Conservation (phyloP, 23 tunicate genomes). For the Styela clava region DNA sequence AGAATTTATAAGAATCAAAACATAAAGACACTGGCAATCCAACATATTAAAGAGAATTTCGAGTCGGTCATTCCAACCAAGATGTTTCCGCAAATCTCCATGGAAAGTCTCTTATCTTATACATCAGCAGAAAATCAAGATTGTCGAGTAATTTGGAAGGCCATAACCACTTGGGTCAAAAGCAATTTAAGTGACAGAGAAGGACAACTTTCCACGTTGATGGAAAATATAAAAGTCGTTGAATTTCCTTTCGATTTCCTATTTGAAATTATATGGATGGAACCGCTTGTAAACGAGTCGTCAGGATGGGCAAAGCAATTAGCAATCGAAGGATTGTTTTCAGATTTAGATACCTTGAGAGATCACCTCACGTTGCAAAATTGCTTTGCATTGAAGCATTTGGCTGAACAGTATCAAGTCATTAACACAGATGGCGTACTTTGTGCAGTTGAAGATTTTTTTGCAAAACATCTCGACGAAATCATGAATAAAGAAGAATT, state of each 20-base stretch:
- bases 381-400: neutral
- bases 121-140: too few relatives aligned
- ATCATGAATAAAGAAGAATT: neutral
- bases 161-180: too few relatives aligned
- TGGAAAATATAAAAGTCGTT: neutral
- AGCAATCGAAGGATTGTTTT: neutral
- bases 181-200: too few relatives aligned
- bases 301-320: neutral
- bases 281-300: neutral
- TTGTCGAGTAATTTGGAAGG: too few relatives aligned
- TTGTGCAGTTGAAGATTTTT: neutral
- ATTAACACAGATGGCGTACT: neutral
- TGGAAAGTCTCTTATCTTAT: too few relatives aligned
- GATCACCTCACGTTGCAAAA: neutral
- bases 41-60: too few relatives aligned
- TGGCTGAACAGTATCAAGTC: neutral
- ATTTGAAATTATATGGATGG: neutral
- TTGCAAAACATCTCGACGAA: neutral
- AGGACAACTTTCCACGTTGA: too few relatives aligned
- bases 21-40: too few relatives aligned
- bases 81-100: too few relatives aligned
- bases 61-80: too few relatives aligned
- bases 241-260: neutral
- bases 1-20: too few relatives aligned
- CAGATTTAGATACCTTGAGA: neutral